Evolutionary conservation across 2,113 vertebrate genomes (phyloP).

Genomic region (Eulacestoma nigropectus): DNA sequence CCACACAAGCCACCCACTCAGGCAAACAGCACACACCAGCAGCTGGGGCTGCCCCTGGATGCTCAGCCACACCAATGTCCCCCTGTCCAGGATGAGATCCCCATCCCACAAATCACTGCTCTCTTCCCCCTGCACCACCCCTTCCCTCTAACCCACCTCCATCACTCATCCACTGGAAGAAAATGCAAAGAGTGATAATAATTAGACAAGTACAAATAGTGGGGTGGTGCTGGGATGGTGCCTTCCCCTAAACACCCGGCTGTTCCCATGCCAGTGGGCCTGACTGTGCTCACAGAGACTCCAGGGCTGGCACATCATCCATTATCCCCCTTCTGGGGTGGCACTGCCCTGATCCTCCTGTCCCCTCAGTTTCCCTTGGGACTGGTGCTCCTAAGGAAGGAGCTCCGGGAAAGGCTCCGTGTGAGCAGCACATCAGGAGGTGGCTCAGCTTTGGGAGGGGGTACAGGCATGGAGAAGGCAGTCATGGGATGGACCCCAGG

Average conservation of each 20-base stretch:
- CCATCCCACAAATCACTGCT: slow-evolving; percentile 86
- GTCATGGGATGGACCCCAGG: background rate
- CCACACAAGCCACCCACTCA: background rate
- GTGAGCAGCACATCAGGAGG: background rate
- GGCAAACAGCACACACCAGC: accelerated
- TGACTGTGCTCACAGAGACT: slow-evolving; percentile 48
- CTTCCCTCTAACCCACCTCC: slow-evolving; percentile 73
- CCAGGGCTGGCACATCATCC: slow-evolving; percentile 57
- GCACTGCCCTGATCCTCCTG: background rate
- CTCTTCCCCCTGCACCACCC: slow-evolving; percentile 73
- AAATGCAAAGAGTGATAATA: slow-evolving; percentile 86
- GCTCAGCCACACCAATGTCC: slow-evolving; percentile 85
- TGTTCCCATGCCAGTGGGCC: slow-evolving; percentile 76
- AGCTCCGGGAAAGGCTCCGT: accelerated
- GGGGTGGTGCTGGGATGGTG: slow-evolving; percentile 67
- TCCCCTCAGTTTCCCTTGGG: background rate
- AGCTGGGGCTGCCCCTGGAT: background rate
- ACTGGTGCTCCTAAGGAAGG: background rate
- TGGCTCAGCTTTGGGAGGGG: background rate
- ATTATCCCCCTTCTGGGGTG: slow-evolving; percentile 45
- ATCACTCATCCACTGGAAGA: slow-evolving; percentile 88
- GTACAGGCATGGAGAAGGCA: background rate
- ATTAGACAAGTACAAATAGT: slow-evolving; percentile 97
- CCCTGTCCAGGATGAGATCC: slow-evolving; percentile 82
- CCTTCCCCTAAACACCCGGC: slow-evolving; percentile 79